Evolutionary conservation across 1,140 invertebrate species (phyloP), one percentile per base, ranked within the genome.

Genomic region (Trachymyrmex cornetzi): DNA sequence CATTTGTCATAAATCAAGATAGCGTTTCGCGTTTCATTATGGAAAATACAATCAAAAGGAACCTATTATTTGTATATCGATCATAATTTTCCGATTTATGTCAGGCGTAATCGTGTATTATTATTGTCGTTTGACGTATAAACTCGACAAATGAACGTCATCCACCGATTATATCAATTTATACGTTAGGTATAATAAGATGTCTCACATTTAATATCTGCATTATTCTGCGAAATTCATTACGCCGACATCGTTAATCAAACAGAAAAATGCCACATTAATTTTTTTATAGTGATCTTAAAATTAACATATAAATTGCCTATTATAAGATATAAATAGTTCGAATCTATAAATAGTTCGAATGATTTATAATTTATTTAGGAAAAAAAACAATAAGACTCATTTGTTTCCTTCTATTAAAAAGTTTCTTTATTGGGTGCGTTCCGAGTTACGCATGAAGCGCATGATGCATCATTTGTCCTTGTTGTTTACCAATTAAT

Each of bases 31-130:
- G 9, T 34, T 22, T 55, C 9, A 53, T 34, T 30, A n/a, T 2
- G 22, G 34, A 71, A 71, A 71, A 30, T 5, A 48, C 11, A 64
- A 53, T 69, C 24, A 0, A 81, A 14, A 59, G 50, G n/a, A n/a
- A 59, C 30, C 19, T 34, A 61, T 82, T 59, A 72, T 61, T 63
- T 61, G 38, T 9, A 48, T 24, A 30, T 84, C 24, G 38, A 72
- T 61, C 80, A 63, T 84, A 55, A 75, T 84, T 84, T 82, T 14
- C 22, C 19, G 16, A 48, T 77, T 85, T 64, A 16, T 24, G 55
- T 11, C 27, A 55, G 9, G 44, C 9, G 19, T 44, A 85, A 77
- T 79, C 22, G 16, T 12, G 11, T 16, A 64, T 85, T 79, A 55
- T 79, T 79, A 64, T 19, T n/a, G 14, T 16, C 61, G 72, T 77